Conservation (phyloP, 2,888 invertebrate species). For the Carabus problematicus region DNA sequence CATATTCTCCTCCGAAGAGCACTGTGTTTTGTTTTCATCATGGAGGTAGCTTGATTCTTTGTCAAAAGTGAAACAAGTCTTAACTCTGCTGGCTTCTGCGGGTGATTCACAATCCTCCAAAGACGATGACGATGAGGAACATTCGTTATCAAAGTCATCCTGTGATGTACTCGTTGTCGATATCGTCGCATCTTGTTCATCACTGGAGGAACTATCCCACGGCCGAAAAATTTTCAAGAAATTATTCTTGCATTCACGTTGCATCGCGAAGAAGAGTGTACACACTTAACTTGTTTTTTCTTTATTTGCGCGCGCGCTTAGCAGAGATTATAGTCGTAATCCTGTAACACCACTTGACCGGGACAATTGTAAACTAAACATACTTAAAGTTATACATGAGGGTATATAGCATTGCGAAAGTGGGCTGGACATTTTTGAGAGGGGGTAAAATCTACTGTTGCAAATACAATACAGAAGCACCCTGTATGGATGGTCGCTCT, state of each 20-base stretch:
- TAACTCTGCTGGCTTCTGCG: conserved; percentile 9
- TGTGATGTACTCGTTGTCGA: conserved; percentile 62
- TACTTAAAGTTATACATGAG: conserved; percentile 52
- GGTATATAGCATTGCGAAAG: conserved; percentile 54
- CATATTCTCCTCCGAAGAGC: background rate
- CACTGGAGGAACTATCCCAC: conserved; percentile 46
- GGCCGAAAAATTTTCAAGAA: conserved; percentile 50
- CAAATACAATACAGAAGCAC: conserved; percentile 48
- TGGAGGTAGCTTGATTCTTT: background rate
- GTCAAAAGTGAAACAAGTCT: conserved; percentile 10
- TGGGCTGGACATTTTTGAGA: conserved; percentile 56
- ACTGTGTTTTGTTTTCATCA: conserved; percentile 5
- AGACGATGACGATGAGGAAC: background rate
- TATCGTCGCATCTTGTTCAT: conserved; percentile 65
- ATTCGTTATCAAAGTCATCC: conserved; percentile 45
- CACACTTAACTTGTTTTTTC: background rate
- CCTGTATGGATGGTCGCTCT: conserved; percentile 11
- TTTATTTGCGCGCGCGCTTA: background rate
- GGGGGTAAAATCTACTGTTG: conserved; percentile 55
- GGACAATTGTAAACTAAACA: conserved; percentile 55
- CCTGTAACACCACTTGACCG: conserved; percentile 49
- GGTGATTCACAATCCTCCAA: conserved; percentile 11
- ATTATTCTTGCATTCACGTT: background rate
- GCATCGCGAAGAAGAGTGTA: background rate
- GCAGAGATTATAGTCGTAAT: conserved; percentile 12